Evolutionary conservation across 2,888 invertebrate genomes (phyloP).

Genomic region (Brachynemurus nebulosus): DNA sequence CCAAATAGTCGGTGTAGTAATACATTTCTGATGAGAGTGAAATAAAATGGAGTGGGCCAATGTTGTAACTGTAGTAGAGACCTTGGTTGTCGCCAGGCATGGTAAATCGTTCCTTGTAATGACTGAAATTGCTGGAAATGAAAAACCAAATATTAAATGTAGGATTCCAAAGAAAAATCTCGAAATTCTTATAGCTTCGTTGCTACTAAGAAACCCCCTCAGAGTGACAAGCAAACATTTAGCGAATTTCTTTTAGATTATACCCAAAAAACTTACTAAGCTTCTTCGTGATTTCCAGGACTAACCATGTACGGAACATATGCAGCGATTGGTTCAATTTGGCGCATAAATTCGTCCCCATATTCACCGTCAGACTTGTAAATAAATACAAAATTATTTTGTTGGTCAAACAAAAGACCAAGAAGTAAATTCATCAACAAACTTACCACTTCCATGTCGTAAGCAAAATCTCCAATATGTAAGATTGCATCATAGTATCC

Average conservation of each 20-base stretch:
- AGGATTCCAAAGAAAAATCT: too few species aligned
- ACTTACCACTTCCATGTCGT: slow-evolving; percentile 56
- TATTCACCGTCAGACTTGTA: slow-evolving; percentile 57
- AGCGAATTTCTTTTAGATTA: too few species aligned
- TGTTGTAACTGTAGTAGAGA: slow-evolving; percentile 66
- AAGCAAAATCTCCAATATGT: slow-evolving; percentile 82
- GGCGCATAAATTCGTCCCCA: slow-evolving; percentile 78
- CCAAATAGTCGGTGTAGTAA: slow-evolving; percentile 59
- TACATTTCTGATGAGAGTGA: slow-evolving; percentile 81
- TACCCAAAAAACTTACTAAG: slow-evolving; percentile 39
- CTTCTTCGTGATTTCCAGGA: slow-evolving; percentile 69
- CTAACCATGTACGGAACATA: slow-evolving; percentile 75
- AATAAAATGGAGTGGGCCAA: slow-evolving; percentile 75
- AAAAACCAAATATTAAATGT: too few species aligned
- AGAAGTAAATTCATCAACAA: neutral
- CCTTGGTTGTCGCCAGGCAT: slow-evolving; percentile 63
- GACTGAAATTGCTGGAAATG: slow-evolving; percentile 77
- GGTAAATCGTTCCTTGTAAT: slow-evolving; percentile 72
- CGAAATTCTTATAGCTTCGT: too few species aligned
- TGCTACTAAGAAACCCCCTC: too few species aligned
- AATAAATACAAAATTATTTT: neutral
- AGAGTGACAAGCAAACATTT: too few species aligned
- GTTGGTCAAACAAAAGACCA: neutral
- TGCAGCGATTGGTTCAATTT: slow-evolving; percentile 70
- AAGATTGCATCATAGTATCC: slow-evolving; percentile 63